Base-by-base conservation (phyloP, 1,140 invertebrate species). In the Drosophila parvula region DNA sequence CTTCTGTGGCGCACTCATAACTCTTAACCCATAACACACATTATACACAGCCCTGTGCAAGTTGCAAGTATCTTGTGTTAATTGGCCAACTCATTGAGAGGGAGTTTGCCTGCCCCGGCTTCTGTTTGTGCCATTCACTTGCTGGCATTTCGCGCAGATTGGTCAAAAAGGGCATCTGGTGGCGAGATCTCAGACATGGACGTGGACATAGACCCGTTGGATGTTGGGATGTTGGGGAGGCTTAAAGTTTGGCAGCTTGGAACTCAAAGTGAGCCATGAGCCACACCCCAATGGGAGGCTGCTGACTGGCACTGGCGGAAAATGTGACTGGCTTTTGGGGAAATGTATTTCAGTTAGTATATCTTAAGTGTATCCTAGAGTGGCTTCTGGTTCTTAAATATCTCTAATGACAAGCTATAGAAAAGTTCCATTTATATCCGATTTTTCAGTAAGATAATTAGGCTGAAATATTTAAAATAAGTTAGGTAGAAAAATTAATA, bases 161-260 rank as follows among this genome's bases (percentile, higher is more conserved):
- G 51, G 69, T 73, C 65, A 73, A 59, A 59, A 73, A 73, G 69
- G 53, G 67, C 69, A 73, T 73, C 69, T 16, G 44, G 7, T 12
- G 10, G 28, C 18, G 32, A 30, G 53, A 71, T 73, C 69, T 73
- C 8, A 41, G 68, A 57, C 64, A 57, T 69, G 45, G 61, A 69
- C 65, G 8, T 69, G 65, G 68, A 40, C 63, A 47, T 38, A 27
- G 18, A 47, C 22, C 55, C 70, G 62, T 44, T 53, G 62, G 16
- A 32, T n/a, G 28, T 9, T 38, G 59, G 43, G 1, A 22, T 22
- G 22, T 22, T 22, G 22, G 22, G 22, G 22, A 22, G 22, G 22
- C 22, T 2, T 22, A 22, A 22, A 34, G n/a, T 7, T 7, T 43
- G 6, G 48, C 22, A 40, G 32, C 27, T 28, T 44, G 40, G 32